A percentile compares a stretch with the other conserved stretches of the same genome.
These are phyloP conservation scores for Tigriopus californicus DNA, from an alignment of 2,888 invertebrate genomes.

Conservation along the genomic window DNA sequence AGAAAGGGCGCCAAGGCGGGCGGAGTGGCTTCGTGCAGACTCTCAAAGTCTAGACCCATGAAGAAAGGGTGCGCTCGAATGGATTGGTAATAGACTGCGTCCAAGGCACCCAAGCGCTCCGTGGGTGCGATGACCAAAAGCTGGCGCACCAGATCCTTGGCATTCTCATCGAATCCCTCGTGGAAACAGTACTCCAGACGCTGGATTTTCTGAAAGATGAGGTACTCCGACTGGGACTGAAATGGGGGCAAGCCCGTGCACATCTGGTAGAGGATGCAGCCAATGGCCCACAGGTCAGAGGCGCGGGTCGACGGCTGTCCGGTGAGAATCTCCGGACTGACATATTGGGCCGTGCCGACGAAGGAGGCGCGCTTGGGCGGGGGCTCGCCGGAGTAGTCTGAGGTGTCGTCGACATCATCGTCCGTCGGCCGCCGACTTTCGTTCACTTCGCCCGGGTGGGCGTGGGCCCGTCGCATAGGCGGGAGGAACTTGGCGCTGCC, in stretches of 20 bases:
- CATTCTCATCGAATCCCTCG: constrained; percentile 63
- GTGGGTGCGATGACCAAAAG: constrained; percentile 58
- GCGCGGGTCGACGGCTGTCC: constrained; percentile 50
- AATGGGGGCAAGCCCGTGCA: constrained; percentile 81
- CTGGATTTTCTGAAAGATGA: constrained; percentile 86
- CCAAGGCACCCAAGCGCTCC: constrained; percentile 60
- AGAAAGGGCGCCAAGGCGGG: constrained; percentile 63
- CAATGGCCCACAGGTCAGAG: constrained; percentile 91
- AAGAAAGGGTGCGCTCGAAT: constrained; percentile 77
- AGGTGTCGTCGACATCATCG: not conserved
- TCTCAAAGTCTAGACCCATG: constrained; percentile 58
- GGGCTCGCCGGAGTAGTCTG: not conserved
- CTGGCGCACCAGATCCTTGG: constrained; percentile 69
- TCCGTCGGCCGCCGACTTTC: too few relatives aligned
- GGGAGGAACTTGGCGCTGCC: constrained; percentile 74
- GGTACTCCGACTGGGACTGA: constrained; percentile 40
- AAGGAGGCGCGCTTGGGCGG: constrained; percentile 39
- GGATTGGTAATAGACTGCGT: constrained; percentile 52
- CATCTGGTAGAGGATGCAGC: constrained; percentile 94
- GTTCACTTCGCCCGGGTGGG: not conserved
- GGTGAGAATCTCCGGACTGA: constrained; percentile 84
- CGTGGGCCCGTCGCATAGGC: not conserved
- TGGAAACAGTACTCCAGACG: constrained; percentile 79
- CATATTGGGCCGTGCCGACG: constrained; percentile 96
- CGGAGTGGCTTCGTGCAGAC: constrained; percentile 52